Percentiles rank a stretch among this genome's conserved stretches.
phyloP scores from a whole-genome alignment of 2,113 vertebrate genomes.

The Salvelinus namaycush region DNA sequence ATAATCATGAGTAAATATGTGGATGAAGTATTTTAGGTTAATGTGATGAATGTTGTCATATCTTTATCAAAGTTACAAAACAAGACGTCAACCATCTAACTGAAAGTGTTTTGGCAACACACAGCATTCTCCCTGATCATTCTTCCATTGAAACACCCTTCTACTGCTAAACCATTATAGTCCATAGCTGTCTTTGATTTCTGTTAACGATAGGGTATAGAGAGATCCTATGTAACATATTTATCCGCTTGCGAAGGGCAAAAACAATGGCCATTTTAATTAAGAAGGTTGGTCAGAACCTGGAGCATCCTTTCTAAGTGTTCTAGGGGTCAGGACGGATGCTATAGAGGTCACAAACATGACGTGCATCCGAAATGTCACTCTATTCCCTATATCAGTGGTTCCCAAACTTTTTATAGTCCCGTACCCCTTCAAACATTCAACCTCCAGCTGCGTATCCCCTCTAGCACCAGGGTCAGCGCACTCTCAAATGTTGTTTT shows the following conservation, averaged over 20 bases:
- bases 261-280: slow-evolving; percentile 45
- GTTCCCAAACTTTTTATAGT: too few species aligned
- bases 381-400: too few species aligned
- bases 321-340: slow-evolving; percentile 45
- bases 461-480: too few species aligned
- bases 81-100: not conserved
- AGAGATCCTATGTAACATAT: slow-evolving; percentile 47
- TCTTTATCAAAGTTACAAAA: not conserved
- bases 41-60: slow-evolving; percentile 16
- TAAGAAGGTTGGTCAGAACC: slow-evolving; percentile 43
- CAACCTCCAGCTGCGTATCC: too few species aligned
- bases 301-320: slow-evolving; percentile 46
- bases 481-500: too few species aligned
- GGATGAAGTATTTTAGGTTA: not conserved
- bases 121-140: not conserved
- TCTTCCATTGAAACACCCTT: not conserved
- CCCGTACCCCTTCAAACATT: too few species aligned
- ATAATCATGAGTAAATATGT: not conserved
- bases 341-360: slow-evolving; percentile 48
- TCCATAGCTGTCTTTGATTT: slow-evolving; percentile 19
- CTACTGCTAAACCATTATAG: slow-evolving; percentile 37
- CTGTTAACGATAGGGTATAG: slow-evolving; percentile 50
- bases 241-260: slow-evolving; percentile 56
- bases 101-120: not conserved
- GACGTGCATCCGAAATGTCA: too few species aligned